phyloP scores from a whole-genome alignment of 2,113 vertebrate species.

The Anthoscopus minutus region DNA sequence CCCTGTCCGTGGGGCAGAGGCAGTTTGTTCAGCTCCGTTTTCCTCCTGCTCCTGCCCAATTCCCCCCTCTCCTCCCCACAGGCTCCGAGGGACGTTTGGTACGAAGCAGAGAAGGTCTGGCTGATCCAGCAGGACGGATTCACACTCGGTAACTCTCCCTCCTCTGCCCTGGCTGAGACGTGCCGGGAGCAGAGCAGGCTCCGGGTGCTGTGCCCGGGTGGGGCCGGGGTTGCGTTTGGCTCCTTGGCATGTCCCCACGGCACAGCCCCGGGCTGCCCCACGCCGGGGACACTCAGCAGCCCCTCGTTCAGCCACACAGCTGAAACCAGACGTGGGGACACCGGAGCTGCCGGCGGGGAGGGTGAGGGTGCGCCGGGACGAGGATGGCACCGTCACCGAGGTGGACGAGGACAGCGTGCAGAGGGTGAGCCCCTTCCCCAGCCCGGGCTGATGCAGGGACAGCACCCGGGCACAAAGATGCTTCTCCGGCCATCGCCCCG shows the following conservation, averaged over 20 bases:
- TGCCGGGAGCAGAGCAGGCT: rapidly evolving
- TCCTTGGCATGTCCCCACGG: rapidly evolving
- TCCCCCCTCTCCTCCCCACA: not conserved
- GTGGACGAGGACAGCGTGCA: slow-evolving; percentile 80
- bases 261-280: rapidly evolving
- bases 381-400: slow-evolving; percentile 70
- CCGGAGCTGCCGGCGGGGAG: slow-evolving; percentile 79
- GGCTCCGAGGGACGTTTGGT: slow-evolving; percentile 80
- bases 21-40: not conserved
- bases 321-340: slow-evolving; percentile 92
- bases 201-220: not conserved
- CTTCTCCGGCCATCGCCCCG: rapidly evolving
- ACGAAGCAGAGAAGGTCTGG: slow-evolving; percentile 89
- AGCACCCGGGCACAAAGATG: rapidly evolving
- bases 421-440: slow-evolving; percentile 63
- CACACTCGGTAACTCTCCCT: slow-evolving; percentile 72
- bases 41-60: rapidly evolving
- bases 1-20: rapidly evolving
- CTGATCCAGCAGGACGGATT: slow-evolving; percentile 82
- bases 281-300: rapidly evolving
- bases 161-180: rapidly evolving
- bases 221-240: rapidly evolving
- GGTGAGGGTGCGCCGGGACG: slow-evolving; percentile 78
- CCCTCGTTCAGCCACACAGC: slow-evolving; percentile 77
- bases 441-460: rapidly evolving